Evolutionary conservation across 2,113 vertebrate genomes (phyloP), one percentile per base, ranked within the genome.

Genomic region (Ophiodon elongatus): DNA sequence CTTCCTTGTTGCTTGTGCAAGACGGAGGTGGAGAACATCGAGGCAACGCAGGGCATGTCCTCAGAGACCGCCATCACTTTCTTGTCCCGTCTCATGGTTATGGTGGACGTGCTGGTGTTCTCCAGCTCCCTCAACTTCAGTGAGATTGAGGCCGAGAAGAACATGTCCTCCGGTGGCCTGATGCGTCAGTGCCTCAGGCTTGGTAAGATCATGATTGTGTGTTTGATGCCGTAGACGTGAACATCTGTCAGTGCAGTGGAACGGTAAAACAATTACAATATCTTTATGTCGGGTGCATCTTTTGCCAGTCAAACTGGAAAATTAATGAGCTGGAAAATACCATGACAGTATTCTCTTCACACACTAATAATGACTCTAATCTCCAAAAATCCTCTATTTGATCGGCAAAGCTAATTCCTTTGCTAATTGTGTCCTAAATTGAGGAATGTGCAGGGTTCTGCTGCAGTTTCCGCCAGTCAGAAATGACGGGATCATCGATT

Each of bases 61-160:
- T 97, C 98, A 21, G 97, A 99, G 93, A 99, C 96, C 19, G 98
- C 98, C 54, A 95, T 98, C 81, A 97, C 97, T 54, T 99, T 99
- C 92, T 96, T 99, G 85, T 97, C 96, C 75, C 96, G 98, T 25
- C 96, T 99, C 92, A 99, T 99, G 98, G 97, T 98, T 8, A 97
- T 99, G 97, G 98, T 99, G 60, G 98, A 99, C 79, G 98, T 98
- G 6, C 91, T 99, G 83, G 98, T 99, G 31, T 99, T 99, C 91
- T 97, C 97, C 69, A 99, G 98, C 65, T 99, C 98, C 75, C 96
- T 99, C 77, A 99, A 99, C 96, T 99, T 99, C 92, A 98, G 97
- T 85, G 97, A 99, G 93, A 99, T 99, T 35, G 98, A 99, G 94
- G 98, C 98, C 10, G 98, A 99, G 94, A 99, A 99, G 92, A 99